Base-by-base conservation (phyloP, 2,113 vertebrate genomes). In the Boleophthalmus pectinirostris region DNA sequence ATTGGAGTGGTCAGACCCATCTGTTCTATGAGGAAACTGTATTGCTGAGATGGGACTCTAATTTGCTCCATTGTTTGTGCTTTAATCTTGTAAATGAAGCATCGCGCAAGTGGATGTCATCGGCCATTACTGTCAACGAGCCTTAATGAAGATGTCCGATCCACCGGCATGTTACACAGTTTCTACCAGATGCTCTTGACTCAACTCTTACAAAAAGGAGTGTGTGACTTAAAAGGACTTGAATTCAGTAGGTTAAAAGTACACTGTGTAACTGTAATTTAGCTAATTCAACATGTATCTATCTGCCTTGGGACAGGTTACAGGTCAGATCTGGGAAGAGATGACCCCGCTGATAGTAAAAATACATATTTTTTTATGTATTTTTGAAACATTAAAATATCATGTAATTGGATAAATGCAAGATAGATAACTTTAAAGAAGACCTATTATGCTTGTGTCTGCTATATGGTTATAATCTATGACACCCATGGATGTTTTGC, bases 71-170 rank as follows among this genome's bases (percentile, higher is more conserved):
- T 83, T 87, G 85, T 90, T 90, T 86, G 77, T 61, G 61, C 78
- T 72, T 73, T 90, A 85, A 85, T 91, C 78, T 89, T 78, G 60
- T 74, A 85, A 85, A 90, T 89, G 80, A 88, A 82, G 68, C 70
- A 72, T 81, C 82, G 77, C 73, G 77, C 65, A 70, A 64, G 78
- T 74, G 68, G 73, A 78, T 79, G 87, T 85, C 86, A 57, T 80
- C 72, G 68, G 56, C 61, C 66, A 84, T 91, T 86, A 86, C 70
- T 77, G 73, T 87, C 85, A 91, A 77, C 74, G 64, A 61, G 74
- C 70, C 60, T 77, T 85, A 84, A 89, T 85, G 79, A 84, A 87
- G 85, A 84, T 49, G 77, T 70, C 80, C 72, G 79, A 86, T 80
- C 84, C 84, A 86, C 70, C 65, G 87, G 75, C 73, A 49, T 54